Conservation (phyloP, 2,797 vertebrate genomes). For the Simalia tracyae region DNA sequence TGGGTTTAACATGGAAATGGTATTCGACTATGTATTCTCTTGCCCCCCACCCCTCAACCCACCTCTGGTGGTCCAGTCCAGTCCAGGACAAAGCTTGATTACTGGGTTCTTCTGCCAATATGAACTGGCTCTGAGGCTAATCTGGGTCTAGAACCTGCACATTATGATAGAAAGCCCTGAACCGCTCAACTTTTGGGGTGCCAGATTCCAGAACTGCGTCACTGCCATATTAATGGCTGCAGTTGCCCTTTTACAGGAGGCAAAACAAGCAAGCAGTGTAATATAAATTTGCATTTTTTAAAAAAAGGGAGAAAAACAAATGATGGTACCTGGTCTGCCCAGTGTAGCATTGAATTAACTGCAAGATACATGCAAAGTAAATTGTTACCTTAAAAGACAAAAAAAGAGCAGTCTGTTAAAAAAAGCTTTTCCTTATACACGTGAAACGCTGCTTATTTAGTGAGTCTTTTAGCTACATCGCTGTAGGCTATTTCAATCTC, state of each 20-base stretch:
- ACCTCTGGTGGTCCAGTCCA: not conserved
- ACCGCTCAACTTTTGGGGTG: slow-evolving; percentile 8
- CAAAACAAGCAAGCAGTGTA: slow-evolving; percentile 37
- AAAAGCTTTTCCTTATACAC: slow-evolving; percentile 64
- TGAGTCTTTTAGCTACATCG: slow-evolving; percentile 96
- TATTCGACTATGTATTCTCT: not conserved
- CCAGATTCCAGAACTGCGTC: slow-evolving; percentile 39
- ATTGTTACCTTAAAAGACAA: slow-evolving; percentile 62
- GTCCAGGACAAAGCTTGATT: not conserved
- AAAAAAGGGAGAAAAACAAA: slow-evolving; percentile 35
- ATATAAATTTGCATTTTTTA: slow-evolving; percentile 62
- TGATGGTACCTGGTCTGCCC: slow-evolving; percentile 72
- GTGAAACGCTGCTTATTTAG: slow-evolving; percentile 80
- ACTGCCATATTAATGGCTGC: slow-evolving; percentile 28
- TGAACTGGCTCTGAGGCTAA: not conserved
- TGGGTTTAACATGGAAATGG: not conserved
- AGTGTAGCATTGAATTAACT: slow-evolving; percentile 69
- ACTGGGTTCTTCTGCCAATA: not conserved
- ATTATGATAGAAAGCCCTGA: not conserved
- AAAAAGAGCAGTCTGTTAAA: slow-evolving; percentile 75
- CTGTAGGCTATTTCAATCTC: slow-evolving; percentile 97
- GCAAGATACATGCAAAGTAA: slow-evolving; percentile 72
- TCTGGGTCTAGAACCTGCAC: slow-evolving; percentile 40
- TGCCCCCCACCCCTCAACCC: not conserved
- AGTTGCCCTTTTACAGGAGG: slow-evolving; percentile 33